Percentiles rank a stretch among this genome's conserved stretches.
These are phyloP conservation scores for Acanthacorydalis orientalis DNA, from an alignment of 2,888 invertebrate species.

Conservation along the genomic window DNA sequence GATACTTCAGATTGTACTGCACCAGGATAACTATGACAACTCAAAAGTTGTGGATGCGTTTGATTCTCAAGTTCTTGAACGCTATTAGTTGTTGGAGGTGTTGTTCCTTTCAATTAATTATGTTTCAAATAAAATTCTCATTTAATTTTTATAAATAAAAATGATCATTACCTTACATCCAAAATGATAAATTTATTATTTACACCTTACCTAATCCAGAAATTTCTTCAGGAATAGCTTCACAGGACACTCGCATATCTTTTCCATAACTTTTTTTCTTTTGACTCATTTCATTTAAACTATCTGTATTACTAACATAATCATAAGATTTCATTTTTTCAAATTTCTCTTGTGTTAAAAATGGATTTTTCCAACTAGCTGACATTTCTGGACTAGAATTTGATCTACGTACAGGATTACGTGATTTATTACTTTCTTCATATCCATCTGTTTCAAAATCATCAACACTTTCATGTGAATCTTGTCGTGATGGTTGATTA, in stretches of 20 bases:
- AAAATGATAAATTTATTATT: background rate
- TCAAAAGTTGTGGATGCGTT: slow-evolving; percentile 27
- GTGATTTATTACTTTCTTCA: slow-evolving; percentile 30
- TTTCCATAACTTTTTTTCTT: slow-evolving; percentile 53
- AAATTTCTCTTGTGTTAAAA: slow-evolving; percentile 31
- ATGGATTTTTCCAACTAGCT: slow-evolving; percentile 65
- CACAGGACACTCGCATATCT: slow-evolving; percentile 72
- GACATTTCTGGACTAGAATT: slow-evolving; percentile 91
- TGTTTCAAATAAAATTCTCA: background rate
- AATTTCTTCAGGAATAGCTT: slow-evolving; percentile 82
- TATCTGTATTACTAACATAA: slow-evolving; percentile 4
- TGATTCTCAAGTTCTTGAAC: slow-evolving; percentile 13
- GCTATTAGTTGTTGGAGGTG: slow-evolving; percentile 40
- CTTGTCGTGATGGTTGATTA: slow-evolving; percentile 31
- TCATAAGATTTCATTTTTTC: slow-evolving; percentile 12
- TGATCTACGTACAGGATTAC: slow-evolving; percentile 73
- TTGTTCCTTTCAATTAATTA: slow-evolving; percentile 29
- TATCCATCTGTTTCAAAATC: slow-evolving; percentile 24
- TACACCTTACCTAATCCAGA: slow-evolving; percentile 35
- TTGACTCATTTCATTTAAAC: slow-evolving; percentile 16
- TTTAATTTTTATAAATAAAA: background rate
- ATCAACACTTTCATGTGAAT: slow-evolving; percentile 33
- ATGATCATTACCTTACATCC: no score
- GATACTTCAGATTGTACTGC: slow-evolving; percentile 23
- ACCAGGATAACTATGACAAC: slow-evolving; percentile 32